Evolutionary conservation across 2,888 invertebrate genomes (phyloP).

Genomic region (Epinotia ramella): DNA sequence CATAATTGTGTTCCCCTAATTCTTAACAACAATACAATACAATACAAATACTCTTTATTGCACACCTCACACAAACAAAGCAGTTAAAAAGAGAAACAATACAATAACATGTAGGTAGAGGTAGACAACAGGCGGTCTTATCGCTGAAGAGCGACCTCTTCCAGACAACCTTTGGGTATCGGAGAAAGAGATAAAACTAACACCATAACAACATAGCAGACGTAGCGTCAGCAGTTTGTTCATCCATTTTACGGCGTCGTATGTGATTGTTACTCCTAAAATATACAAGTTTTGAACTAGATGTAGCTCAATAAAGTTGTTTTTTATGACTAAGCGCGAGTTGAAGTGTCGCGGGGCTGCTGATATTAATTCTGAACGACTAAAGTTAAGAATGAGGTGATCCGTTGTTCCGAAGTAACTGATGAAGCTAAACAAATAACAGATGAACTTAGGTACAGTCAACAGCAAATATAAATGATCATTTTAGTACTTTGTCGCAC

Average conservation of each 20-base stretch:
- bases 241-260: slow-evolving; percentile 10
- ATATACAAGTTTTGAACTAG: slow-evolving; percentile 17
- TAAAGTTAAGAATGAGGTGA: background rate
- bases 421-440: background rate
- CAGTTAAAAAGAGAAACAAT: too few relatives aligned
- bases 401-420: background rate
- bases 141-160: too few relatives aligned
- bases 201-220: slow-evolving; percentile 7
- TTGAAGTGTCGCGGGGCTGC: slow-evolving; percentile 2
- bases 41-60: too few relatives aligned
- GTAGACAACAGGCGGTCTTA: too few relatives aligned
- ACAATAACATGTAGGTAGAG: too few relatives aligned
- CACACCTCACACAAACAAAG: too few relatives aligned
- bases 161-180: too few relatives aligned
- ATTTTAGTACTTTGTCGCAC: too few relatives aligned
- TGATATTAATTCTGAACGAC: slow-evolving; percentile 1
- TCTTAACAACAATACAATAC: too few relatives aligned
- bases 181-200: too few relatives aligned
- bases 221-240: slow-evolving; percentile 1
- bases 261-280: slow-evolving; percentile 13
- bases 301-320: background rate
- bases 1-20: slow-evolving; percentile 12
- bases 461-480: too few relatives aligned
- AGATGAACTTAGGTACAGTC: too few relatives aligned
- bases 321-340: slow-evolving; percentile 14